Evolutionary conservation across 2,888 invertebrate genomes (phyloP), one percentile per base, ranked within the genome.

Genomic region (Ditula angustiorana): DNA sequence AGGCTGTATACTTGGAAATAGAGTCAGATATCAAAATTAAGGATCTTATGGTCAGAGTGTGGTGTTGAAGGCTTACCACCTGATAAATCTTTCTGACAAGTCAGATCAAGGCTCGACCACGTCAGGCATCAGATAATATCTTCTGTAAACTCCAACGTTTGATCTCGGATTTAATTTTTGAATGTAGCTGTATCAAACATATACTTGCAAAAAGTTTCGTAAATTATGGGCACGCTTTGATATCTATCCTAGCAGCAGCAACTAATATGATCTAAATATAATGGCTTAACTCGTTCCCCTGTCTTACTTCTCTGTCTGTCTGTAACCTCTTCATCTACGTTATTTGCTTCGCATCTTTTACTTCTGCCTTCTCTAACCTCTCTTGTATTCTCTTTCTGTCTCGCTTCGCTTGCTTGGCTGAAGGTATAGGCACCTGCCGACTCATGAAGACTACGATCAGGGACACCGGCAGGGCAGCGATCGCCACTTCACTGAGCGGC

Each of bases 381-480:
- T 81, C 76, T 83, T 70, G 82, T 74, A 87, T 84, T 87, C 85
- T 86, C 79, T 86, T 80, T 84, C 79, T 87, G 81, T 86, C 78
- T 81, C 81, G 86, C 88, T 89, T 88, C 76, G 88, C 88, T 90
- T 89, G 82, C 87, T 89, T 88, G 84, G 83, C 82, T 92, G 90
- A 93, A 96, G 95, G 94, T 96, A 96, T 88, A 95, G 94, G 83
- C 95, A 96, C 84, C 93, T 94, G 69, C 95, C 95, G 55, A 93
- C 94, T 58, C 93, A 95, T 75, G 95, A 95, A 82, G 94, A 95
- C 84, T 95, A 95, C 89, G 95, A 95, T 83, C 94, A 95, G 77
- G 96, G 96, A 68, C 95, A 95, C 82, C 94, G 95, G 74, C 90
- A 94, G 82, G 96, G 96, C 77, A 96, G 95, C 89, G 95, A 95